Conservation (phyloP, 2,888 invertebrate species). For the Drosophila planitibia region DNA sequence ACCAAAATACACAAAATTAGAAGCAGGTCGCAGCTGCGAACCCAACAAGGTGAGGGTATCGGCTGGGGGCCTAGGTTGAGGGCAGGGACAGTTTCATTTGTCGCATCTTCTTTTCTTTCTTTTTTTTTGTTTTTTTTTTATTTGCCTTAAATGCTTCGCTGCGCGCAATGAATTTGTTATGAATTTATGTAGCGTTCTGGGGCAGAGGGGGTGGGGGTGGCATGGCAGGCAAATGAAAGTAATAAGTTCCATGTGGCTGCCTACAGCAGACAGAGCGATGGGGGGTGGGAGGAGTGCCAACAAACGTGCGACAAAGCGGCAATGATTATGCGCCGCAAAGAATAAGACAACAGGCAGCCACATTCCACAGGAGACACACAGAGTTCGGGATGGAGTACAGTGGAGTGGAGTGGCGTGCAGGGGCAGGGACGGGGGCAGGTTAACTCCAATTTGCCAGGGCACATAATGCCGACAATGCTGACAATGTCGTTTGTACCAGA, state of each 20-base stretch:
- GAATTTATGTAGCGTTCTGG: conserved; percentile 67
- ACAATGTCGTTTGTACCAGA: conserved; percentile 69
- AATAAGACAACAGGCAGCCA: conserved; percentile 63
- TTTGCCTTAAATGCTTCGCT: conserved; percentile 71
- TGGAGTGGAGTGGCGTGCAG: background rate
- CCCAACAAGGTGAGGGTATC: conserved; percentile 6
- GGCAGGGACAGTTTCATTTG: conserved; percentile 45
- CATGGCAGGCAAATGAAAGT: conserved; percentile 72
- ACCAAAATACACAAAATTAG: conserved; percentile 61
- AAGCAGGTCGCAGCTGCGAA: conserved; percentile 42
- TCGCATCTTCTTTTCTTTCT: conserved; percentile 12
- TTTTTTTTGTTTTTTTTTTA: conserved; percentile 5
- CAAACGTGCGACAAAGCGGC: conserved; percentile 80
- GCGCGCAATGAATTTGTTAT: conserved; percentile 82
- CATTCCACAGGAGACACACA: conserved; percentile 25
- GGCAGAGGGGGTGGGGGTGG: conserved; percentile 5
- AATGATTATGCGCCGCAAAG: conserved; percentile 71
- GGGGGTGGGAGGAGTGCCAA: conserved; percentile 11
- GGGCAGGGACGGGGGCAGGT: conserved; percentile 49
- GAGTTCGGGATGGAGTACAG: background rate
- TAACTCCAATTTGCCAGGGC: conserved; percentile 74
- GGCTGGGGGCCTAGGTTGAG: conserved; percentile 2
- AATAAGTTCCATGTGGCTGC: conserved; percentile 79
- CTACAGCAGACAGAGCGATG: conserved; percentile 19
- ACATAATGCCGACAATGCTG: conserved; percentile 80